Evolutionary conservation across 1,140 invertebrate genomes (phyloP), one percentile per base, ranked within the genome.

Genomic region (Dreissena rostriformis): DNA sequence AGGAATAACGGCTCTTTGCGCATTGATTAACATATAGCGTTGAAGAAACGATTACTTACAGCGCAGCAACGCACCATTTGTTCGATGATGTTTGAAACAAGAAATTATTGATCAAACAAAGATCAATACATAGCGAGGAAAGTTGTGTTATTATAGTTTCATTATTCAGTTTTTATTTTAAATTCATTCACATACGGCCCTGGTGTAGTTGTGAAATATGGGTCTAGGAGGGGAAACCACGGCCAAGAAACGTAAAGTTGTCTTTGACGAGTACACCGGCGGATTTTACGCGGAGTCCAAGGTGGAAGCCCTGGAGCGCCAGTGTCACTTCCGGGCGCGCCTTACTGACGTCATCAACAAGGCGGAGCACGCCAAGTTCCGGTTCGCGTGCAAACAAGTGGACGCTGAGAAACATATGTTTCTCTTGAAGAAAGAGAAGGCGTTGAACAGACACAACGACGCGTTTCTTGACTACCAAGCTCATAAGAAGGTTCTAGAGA

Each of bases 311-410:
- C n/a, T 84, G 17, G 65, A 84, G 61, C 67, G 82, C 29, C 82
- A 84, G 55, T 78, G 82, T 52, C 67, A 84, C 53, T 70, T 57
- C 26, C 52, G 67, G 6, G 65, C 74, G 4, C n/a, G 52, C 26
- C 67, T 84, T 12, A 77, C 82, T 55, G 82, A 84, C 52, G 82
- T 84, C 53, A 84, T 77, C 49, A 84, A 84, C 57, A 84, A 84
- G 55, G 74, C 73, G 7, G 82, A 84, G 39, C 66, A 84, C 11
- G 82, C 82, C 26, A 84, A 78, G 76, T 77, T 71, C 61, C 75
- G 70, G 22, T 57, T 68, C n/a, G 74, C 82, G 0, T 77, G 75
- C 51, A 84, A 72, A 52, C 82, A 77, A 61, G 82, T 84, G 15
- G 68, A 84, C 52, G 82, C 82, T 57, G 82, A 77, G 26, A 77